phyloP scores from a whole-genome alignment of 2,113 vertebrate species.

The Paratilapia polleni region DNA sequence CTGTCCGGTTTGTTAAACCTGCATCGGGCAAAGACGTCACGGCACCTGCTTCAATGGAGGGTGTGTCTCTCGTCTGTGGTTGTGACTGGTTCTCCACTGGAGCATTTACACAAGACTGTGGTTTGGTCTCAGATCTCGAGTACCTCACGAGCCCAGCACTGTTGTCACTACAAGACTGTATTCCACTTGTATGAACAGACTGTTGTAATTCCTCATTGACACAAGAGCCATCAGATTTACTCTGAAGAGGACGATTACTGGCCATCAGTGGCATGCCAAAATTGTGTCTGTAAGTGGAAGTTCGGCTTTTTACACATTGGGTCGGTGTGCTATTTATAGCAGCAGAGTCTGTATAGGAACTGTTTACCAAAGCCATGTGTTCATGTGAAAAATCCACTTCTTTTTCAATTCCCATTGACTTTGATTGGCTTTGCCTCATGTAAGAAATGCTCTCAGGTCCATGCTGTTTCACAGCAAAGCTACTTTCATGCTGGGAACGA shows the following conservation, averaged over 20 bases:
- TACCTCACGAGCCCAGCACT: background rate
- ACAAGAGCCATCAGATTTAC: conserved; percentile 29
- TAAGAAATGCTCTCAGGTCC: conserved; percentile 52
- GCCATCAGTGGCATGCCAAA: conserved; percentile 39
- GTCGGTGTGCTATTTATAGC: conserved; percentile 4
- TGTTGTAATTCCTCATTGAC: conserved; percentile 15
- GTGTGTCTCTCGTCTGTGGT: conserved; percentile 3
- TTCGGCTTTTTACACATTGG: conserved; percentile 37
- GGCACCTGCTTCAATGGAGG: background rate
- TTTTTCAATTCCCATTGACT: conserved; percentile 33
- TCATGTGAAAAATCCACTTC: conserved; percentile 28
- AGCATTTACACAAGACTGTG: conserved; percentile 11
- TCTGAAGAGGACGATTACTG: conserved; percentile 24
- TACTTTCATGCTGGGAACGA: conserved; percentile 21
- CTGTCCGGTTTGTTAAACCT: conserved; percentile 36
- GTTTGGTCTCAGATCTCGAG: conserved; percentile 44
- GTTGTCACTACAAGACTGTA: conserved; percentile 26
- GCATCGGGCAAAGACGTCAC: conserved; percentile 27
- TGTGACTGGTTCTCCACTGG: conserved; percentile 18
- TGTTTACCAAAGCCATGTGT: conserved; percentile 17
- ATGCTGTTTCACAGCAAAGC: conserved; percentile 35
- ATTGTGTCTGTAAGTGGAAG: conserved; percentile 28
- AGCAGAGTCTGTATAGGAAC: conserved; percentile 29
- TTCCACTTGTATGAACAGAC: conserved; percentile 31
- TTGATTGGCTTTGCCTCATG: conserved; percentile 3